phyloP scores from a whole-genome alignment of 2,113 vertebrate species.

The Tympanuchus pallidicinctus region DNA sequence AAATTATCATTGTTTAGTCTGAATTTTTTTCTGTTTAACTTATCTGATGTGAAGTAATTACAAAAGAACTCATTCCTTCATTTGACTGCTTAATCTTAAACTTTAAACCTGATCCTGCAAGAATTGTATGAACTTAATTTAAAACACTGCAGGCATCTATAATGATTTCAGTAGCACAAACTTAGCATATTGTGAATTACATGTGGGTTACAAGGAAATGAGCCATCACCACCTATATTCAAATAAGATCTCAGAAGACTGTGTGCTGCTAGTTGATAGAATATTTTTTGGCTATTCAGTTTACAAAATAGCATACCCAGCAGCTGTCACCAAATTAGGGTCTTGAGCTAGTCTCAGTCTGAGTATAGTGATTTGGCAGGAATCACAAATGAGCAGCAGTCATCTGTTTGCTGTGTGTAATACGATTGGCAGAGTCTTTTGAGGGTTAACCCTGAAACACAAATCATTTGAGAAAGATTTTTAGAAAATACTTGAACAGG shows the following conservation, averaged over 20 bases:
- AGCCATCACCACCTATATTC: slow-evolving; percentile 27
- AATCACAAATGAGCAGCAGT: slow-evolving; percentile 48
- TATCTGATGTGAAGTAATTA: background rate
- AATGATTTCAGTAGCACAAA: background rate
- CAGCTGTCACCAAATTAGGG: slow-evolving; percentile 44
- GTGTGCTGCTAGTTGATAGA: slow-evolving; percentile 40
- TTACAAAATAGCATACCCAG: slow-evolving; percentile 14
- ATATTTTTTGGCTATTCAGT: background rate
- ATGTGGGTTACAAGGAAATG: slow-evolving; percentile 8
- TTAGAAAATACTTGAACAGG: background rate
- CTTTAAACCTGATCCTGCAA: background rate
- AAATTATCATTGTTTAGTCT: background rate
- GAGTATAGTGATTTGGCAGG: background rate
- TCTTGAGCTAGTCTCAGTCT: slow-evolving; percentile 29
- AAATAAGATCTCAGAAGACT: slow-evolving; percentile 43
- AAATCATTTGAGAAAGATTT: slow-evolving; percentile 13
- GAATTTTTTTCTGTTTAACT: background rate
- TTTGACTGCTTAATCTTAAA: background rate
- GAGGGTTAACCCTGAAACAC: slow-evolving; percentile 23
- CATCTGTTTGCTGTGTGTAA: background rate
- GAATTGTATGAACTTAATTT: background rate
- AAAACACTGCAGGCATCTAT: background rate
- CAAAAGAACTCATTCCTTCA: background rate
- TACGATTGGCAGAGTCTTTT: background rate
- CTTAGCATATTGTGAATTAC: background rate